Percentiles rank a stretch among this genome's conserved stretches.
Conservation (phyloP, 2,888 invertebrate species). For the Sarcophaga subvicina region DNA sequence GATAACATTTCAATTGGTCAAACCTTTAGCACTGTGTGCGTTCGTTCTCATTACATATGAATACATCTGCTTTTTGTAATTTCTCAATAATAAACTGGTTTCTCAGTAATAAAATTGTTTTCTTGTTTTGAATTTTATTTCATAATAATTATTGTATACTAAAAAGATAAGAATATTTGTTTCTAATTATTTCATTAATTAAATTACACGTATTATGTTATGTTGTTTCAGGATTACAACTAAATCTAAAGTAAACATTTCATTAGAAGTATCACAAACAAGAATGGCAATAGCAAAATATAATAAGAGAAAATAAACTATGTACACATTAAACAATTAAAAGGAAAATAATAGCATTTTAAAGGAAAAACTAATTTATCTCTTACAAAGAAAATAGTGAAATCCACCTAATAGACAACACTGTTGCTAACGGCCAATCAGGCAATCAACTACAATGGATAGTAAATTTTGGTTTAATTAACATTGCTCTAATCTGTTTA, state of each 20-base stretch:
- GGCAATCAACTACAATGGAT: constrained; percentile 6
- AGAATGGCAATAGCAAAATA: not conserved
- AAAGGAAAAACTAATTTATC: constrained; percentile 32
- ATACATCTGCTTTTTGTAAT: no score
- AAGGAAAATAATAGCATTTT: constrained; percentile 5
- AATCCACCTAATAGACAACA: not conserved
- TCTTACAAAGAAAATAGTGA: constrained; percentile 15
- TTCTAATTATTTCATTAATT: not conserved
- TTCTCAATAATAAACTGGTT: not conserved
- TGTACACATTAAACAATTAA: constrained; percentile 16
- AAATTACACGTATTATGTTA: not conserved
- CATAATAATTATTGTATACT: not conserved
- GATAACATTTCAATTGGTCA: no score
- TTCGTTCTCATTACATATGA: no score
- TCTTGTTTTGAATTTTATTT: not conserved
- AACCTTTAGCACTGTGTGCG: no score
- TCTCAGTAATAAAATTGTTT: not conserved
- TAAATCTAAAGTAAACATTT: constrained; percentile 28
- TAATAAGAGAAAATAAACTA: not conserved
- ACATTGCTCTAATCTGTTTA: no score
- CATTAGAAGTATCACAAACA: constrained; percentile 42
- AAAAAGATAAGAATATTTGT: not conserved
- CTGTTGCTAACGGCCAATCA: not conserved
- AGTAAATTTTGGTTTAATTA: no score
- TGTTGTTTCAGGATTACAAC: not conserved